Percentiles rank a stretch among this genome's conserved stretches.
These are phyloP conservation scores for Dinomys branickii DNA, from an alignment of 2,113 vertebrate species.

Conservation along the genomic window DNA sequence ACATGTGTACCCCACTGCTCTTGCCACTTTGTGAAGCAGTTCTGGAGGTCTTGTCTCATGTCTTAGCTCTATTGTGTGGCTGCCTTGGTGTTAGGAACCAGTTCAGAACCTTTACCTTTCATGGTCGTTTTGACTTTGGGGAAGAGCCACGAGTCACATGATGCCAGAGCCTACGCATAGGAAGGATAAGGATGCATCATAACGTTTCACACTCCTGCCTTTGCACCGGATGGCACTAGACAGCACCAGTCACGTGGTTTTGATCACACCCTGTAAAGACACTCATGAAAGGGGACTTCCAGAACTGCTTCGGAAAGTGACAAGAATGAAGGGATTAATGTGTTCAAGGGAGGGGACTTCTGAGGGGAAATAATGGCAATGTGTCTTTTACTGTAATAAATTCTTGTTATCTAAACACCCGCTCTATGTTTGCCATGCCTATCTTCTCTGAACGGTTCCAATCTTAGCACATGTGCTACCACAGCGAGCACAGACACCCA, in stretches of 20 bases:
- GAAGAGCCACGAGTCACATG: background rate
- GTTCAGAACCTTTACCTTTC: background rate
- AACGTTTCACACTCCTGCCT: background rate
- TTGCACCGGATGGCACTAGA: background rate
- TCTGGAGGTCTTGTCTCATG: background rate
- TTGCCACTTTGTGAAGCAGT: background rate
- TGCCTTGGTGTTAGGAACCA: background rate
- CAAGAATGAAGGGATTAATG: background rate
- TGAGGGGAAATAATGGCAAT: background rate
- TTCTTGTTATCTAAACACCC: background rate
- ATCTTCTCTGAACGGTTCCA: background rate
- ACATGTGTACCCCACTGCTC: rapidly evolving
- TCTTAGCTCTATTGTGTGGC: background rate
- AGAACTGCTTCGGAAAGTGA: background rate
- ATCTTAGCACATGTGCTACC: background rate
- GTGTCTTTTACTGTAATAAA: background rate
- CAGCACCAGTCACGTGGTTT: background rate
- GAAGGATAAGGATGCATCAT: background rate
- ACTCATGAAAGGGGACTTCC: background rate
- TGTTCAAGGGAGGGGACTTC: background rate
- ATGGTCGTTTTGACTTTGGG: background rate
- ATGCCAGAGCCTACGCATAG: background rate
- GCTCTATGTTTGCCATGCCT: background rate
- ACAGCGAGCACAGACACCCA: background rate
- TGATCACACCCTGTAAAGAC: background rate